These are phyloP conservation scores for Triplophysa dalaica DNA, from an alignment of 2,113 vertebrate species.

Conservation along the genomic window DNA sequence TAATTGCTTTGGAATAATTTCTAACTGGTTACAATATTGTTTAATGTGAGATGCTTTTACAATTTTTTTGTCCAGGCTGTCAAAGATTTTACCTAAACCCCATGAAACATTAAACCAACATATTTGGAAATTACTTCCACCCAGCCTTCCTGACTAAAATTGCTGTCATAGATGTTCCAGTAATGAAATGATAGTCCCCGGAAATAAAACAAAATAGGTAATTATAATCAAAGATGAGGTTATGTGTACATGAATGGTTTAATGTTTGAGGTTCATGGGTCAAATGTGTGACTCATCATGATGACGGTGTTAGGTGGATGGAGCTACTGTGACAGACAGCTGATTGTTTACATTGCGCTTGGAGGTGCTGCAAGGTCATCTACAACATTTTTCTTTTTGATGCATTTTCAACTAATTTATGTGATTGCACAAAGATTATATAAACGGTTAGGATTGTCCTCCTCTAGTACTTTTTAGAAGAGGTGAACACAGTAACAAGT, in stretches of 20 bases:
- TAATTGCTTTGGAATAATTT: too few relatives aligned
- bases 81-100: too few relatives aligned
- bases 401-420: neutral
- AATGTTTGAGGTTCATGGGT: slow-evolving; percentile 29
- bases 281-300: slow-evolving; percentile 21
- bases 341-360: slow-evolving; percentile 1
- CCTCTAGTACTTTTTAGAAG: neutral
- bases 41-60: too few relatives aligned
- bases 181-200: slow-evolving; percentile 30
- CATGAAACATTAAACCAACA: too few relatives aligned
- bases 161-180: neutral
- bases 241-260: slow-evolving; percentile 8
- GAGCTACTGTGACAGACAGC: neutral
- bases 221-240: slow-evolving; percentile 42
- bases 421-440: neutral
- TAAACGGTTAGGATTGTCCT: neutral
- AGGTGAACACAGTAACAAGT: neutral
- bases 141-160: neutral
- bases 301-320: neutral
- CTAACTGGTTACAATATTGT: too few relatives aligned
- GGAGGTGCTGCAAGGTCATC: neutral
- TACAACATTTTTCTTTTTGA: neutral
- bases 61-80: too few relatives aligned
- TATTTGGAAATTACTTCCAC: too few relatives aligned
- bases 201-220: slow-evolving; percentile 17